Conservation (phyloP, 64 coral and sea anemone genomes). For the Pocillopora verrucosa region DNA sequence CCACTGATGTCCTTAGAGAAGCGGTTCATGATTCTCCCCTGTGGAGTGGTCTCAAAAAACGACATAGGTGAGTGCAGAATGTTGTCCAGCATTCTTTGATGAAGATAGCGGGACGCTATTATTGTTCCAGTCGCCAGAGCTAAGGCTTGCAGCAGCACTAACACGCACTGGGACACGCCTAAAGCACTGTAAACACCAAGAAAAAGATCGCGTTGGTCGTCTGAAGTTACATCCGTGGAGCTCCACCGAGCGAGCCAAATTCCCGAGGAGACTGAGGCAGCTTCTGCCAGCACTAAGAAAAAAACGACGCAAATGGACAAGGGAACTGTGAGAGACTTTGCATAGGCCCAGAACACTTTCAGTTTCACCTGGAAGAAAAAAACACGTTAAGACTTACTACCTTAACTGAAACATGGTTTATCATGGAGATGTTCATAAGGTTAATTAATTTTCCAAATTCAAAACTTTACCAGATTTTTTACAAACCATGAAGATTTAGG, state of each 20-base stretch:
- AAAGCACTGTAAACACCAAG: slow-evolving; percentile 70
- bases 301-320: slow-evolving; percentile 35
- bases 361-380: slow-evolving; percentile 63
- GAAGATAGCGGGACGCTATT: slow-evolving; percentile 57
- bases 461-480: no score
- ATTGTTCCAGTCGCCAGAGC: slow-evolving; percentile 36
- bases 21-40: slow-evolving; percentile 88
- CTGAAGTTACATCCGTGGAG: slow-evolving; percentile 64
- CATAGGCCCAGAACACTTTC: slow-evolving; percentile 59
- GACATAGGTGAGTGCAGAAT: slow-evolving; percentile 73
- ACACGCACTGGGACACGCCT: slow-evolving; percentile 57
- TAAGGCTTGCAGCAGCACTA: slow-evolving; percentile 34
- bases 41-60: slow-evolving; percentile 93
- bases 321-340: slow-evolving; percentile 48
- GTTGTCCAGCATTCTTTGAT: slow-evolving; percentile 63
- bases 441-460: no score
- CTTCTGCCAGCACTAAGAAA: slow-evolving; percentile 46
- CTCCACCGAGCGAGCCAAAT: slow-evolving; percentile 92
- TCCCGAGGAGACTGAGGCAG: slow-evolving; percentile 40
- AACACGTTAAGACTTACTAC: not conserved
- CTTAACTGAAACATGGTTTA: not conserved
- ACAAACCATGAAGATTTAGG: no score
- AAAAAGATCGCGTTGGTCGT: slow-evolving; percentile 38
- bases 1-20: slow-evolving; percentile 91
- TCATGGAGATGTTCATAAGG: no score